These are phyloP conservation scores for Poecile montanus DNA, from an alignment of 2,797 vertebrate species.

Conservation along the genomic window DNA sequence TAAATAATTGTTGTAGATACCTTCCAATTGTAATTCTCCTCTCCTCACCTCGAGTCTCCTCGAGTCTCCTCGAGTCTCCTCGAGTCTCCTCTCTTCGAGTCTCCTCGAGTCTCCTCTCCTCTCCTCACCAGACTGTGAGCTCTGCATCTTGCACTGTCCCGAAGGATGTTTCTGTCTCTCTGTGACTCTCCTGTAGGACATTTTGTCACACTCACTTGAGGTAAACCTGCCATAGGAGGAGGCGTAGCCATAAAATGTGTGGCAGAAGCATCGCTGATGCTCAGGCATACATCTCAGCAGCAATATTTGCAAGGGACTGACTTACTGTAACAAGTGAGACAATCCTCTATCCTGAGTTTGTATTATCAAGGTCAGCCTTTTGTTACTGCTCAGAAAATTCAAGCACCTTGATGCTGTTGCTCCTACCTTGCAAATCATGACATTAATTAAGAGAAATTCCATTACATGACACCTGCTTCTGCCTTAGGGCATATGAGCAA, in stretches of 20 bases:
- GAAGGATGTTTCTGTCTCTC: not conserved
- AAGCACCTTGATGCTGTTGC: not conserved
- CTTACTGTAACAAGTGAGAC: not conserved
- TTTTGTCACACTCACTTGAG: not conserved
- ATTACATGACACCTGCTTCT: not conserved
- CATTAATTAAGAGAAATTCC: not conserved
- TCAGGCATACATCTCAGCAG: not conserved
- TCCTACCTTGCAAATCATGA: not conserved
- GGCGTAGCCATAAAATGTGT: not conserved
- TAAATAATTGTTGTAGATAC: not conserved
- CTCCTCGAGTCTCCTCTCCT: not conserved
- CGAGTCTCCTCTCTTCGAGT: too few relatives aligned
- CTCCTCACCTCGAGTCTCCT: not conserved
- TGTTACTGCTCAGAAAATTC: not conserved
- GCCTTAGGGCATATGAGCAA: not conserved
- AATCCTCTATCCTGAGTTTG: not conserved
- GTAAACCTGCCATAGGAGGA: not conserved
- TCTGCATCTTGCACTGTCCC: not conserved
- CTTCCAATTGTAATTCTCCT: not conserved
- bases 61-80: too few relatives aligned
- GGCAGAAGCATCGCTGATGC: accelerated
- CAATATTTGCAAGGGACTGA: not conserved
- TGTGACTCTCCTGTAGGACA: not conserved
- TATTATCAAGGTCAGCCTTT: not conserved
- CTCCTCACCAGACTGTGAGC: not conserved